Base-by-base conservation (phyloP, 2,888 invertebrate species). In the Polyommatus icarus region DNA sequence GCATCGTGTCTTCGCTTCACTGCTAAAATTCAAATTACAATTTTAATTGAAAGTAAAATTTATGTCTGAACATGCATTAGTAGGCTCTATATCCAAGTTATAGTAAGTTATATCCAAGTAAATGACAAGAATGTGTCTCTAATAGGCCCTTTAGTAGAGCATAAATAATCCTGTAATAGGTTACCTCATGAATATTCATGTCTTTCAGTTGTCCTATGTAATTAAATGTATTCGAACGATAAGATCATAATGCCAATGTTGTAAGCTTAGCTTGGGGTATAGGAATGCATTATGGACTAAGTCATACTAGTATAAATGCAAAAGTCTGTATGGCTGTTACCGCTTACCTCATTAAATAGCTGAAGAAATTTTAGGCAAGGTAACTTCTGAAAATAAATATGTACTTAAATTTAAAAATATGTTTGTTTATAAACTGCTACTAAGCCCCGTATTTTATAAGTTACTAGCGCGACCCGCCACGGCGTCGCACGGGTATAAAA, bases 101-200 rank as follows among this genome's bases (percentile, higher is more conserved):
- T 67, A 29, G 67, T 18, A 32, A 5, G 29, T 29, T 29, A 29
- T 29, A 29, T 29, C 3, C 29, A 29, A 32, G 24, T 67, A 67
- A 15, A 67, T 67, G 67, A 67, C 67, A 67, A 12, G 29, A 67
- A 67, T 67, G 29, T 40, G 72, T 72, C 40, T 40, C 36, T 72
- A 72, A 72, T 72, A 72, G 40, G 72, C 72, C 36, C 72, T 40
- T 72, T 73, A 73, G 46, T 73, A 73, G 20, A 73, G 73, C 73
- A 40, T 20, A 20, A 73, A 73, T 24, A 40, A 73, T 32, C 46
- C 40, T 73, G 20, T 73, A 73, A 73, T 40, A 73, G 40, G 73
- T 20, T n/a, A 73, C 12, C 73, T 73, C 8, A 73, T 46, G 46
- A 73, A 73, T 73, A 73, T 73, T 73, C 73, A 73, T 18, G 67